phyloP scores from a whole-genome alignment of 2,113 vertebrate species.

The Lasiurus cinereus region DNA sequence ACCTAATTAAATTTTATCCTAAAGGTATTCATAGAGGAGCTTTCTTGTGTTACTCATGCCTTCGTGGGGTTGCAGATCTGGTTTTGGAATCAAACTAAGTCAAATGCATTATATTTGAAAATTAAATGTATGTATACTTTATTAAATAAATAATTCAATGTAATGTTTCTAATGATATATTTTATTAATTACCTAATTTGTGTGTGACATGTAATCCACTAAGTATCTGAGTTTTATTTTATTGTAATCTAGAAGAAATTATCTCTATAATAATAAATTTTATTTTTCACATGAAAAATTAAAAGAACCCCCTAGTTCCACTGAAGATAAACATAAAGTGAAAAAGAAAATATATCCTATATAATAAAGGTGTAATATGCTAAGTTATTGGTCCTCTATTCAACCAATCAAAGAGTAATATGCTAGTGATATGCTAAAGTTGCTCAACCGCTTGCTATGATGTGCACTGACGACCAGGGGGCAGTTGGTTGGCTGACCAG shows the following conservation, averaged over 20 bases:
- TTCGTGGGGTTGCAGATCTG: neutral
- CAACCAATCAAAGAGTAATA: too few species aligned
- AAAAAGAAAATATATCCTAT: neutral
- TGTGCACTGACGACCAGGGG: too few species aligned
- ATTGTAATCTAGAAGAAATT: neutral
- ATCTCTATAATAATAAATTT: neutral
- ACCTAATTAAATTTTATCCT: conserved; percentile 38
- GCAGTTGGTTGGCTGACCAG: too few species aligned
- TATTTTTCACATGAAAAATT: neutral
- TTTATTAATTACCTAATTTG: conserved; percentile 4
- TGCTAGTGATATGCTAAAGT: too few species aligned
- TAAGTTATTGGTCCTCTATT: too few species aligned
- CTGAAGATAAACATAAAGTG: neutral
- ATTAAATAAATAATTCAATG: neutral
- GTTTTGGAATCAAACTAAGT: neutral
- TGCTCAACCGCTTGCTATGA: too few species aligned
- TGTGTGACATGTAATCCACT: neutral
- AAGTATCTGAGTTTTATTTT: neutral
- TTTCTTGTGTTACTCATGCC: neutral
- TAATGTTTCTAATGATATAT: neutral
- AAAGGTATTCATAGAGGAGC: neutral
- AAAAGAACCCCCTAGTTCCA: neutral
- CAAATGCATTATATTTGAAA: neutral
- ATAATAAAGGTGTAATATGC: too few species aligned
- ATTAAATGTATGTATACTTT: neutral